Percentiles rank a stretch among this genome's conserved stretches.
Conservation (phyloP, 2,888 invertebrate species). For the Diachrysia chrysitis region DNA sequence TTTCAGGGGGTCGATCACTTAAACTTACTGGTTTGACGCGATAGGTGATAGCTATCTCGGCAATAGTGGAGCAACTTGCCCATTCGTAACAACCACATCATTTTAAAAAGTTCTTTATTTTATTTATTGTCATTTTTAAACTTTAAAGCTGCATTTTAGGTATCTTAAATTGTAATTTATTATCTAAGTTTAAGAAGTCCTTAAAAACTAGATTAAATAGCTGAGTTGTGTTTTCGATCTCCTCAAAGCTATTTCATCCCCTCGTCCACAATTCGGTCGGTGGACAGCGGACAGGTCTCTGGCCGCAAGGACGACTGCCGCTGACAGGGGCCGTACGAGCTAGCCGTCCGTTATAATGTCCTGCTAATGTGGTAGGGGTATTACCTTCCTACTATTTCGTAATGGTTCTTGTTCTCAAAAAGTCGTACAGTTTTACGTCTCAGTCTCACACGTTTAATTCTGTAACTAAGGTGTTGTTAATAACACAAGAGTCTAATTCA, state of each 20-base stretch:
- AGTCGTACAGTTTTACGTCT: not conserved
- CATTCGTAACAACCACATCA: not conserved
- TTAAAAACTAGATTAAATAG: not conserved
- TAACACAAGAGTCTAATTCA: too few species aligned
- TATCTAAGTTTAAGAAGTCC: too few species aligned
- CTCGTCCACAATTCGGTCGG: not conserved
- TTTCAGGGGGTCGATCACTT: not conserved
- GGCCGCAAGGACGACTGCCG: not conserved
- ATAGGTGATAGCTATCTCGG: not conserved
- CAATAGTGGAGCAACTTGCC: not conserved
- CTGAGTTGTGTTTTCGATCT: not conserved
- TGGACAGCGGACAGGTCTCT: slow-evolving; percentile 5
- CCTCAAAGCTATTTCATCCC: not conserved
- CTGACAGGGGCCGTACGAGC: slow-evolving; percentile 7
- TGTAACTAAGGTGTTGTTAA: too few species aligned
- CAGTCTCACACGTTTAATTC: not conserved
- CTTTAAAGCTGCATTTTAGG: too few species aligned
- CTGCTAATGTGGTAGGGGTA: not conserved
- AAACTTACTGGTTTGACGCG: not conserved
- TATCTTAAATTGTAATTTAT: too few species aligned
- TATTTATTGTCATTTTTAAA: too few species aligned
- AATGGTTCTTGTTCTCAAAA: not conserved
- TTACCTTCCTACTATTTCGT: too few species aligned
- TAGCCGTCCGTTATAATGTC: slow-evolving; percentile 12
- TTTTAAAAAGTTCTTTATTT: too few species aligned